These are phyloP conservation scores for Dendroctonus valens DNA, from an alignment of 1,140 invertebrate genomes.

Conservation along the genomic window DNA sequence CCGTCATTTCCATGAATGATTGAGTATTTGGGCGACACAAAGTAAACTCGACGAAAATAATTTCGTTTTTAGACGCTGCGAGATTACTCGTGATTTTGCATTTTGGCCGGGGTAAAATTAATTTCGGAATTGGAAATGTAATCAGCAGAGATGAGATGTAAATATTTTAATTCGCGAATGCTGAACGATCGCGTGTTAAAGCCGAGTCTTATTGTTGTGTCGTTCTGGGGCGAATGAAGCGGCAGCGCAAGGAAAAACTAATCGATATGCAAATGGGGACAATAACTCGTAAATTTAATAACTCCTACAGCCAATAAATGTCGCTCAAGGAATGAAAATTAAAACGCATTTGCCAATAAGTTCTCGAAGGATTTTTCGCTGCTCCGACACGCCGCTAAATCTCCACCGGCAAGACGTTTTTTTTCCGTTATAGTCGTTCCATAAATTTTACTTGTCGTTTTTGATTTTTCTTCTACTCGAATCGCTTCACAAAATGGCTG, in stretches of 20 bases:
- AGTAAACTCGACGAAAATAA: constrained; percentile 46
- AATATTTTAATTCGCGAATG: constrained; percentile 46
- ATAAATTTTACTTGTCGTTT: constrained; percentile 24
- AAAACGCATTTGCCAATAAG: constrained; percentile 31
- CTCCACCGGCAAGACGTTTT: constrained; percentile 24
- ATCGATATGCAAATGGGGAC: constrained; percentile 37
- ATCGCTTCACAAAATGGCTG: not conserved
- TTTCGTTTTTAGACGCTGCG: constrained; percentile 45
- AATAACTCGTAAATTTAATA: constrained; percentile 39
- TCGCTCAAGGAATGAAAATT: constrained; percentile 33
- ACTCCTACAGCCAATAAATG: constrained; percentile 33
- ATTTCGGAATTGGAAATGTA: constrained; percentile 49
- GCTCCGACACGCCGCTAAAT: constrained; percentile 18
- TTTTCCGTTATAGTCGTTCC: constrained; percentile 21
- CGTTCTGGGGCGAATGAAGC: constrained; percentile 11
- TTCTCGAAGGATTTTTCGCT: constrained; percentile 22
- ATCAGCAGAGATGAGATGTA: constrained; percentile 46
- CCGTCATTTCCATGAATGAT: constrained; percentile 51
- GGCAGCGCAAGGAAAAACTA: constrained; percentile 21
- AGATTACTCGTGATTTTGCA: constrained; percentile 47
- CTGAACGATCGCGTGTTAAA: constrained; percentile 16
- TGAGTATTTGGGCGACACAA: constrained; percentile 47
- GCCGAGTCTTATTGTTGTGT: not conserved
- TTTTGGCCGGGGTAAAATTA: constrained; percentile 45
- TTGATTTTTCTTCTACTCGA: not conserved